phyloP scores from a whole-genome alignment of 2,113 vertebrate species.

The Poeciliopsis turrubarensis region DNA sequence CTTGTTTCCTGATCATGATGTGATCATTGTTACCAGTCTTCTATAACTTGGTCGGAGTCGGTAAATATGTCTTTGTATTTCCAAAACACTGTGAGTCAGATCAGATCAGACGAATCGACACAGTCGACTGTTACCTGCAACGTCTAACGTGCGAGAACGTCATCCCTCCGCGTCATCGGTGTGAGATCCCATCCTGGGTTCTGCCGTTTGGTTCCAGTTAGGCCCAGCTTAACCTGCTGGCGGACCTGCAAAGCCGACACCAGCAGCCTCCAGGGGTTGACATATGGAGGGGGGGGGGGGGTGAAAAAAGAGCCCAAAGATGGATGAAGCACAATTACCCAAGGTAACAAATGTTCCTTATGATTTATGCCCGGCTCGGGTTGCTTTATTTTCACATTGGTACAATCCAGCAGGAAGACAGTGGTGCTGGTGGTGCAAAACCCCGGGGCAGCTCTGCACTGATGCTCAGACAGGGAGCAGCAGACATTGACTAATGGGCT shows the following conservation, averaged over 20 bases:
- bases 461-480: conserved; percentile 61
- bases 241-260: conserved; percentile 52
- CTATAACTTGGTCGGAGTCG: too few relatives aligned
- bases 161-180: background rate
- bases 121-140: too few relatives aligned
- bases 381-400: conserved; percentile 78
- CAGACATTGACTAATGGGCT: conserved; percentile 75
- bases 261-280: conserved; percentile 67
- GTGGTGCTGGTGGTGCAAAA: conserved; percentile 58
- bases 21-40: too few relatives aligned
- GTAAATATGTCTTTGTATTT: too few relatives aligned
- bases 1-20: too few relatives aligned
- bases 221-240: conserved; percentile 30
- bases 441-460: conserved; percentile 60
- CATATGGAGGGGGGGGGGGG: conserved; percentile 73
- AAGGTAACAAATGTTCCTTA: conserved; percentile 79
- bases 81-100: too few relatives aligned
- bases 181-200: background rate
- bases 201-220: conserved; percentile 30
- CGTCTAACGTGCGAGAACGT: background rate
- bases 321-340: conserved; percentile 79
- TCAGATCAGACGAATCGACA: background rate
- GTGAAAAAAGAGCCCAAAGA: conserved; percentile 73
- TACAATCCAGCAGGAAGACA: conserved; percentile 72
- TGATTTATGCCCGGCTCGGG: conserved; percentile 82